These are phyloP conservation scores for Heterochromis multidens DNA, from an alignment of 2,113 vertebrate genomes.

Conservation along the genomic window DNA sequence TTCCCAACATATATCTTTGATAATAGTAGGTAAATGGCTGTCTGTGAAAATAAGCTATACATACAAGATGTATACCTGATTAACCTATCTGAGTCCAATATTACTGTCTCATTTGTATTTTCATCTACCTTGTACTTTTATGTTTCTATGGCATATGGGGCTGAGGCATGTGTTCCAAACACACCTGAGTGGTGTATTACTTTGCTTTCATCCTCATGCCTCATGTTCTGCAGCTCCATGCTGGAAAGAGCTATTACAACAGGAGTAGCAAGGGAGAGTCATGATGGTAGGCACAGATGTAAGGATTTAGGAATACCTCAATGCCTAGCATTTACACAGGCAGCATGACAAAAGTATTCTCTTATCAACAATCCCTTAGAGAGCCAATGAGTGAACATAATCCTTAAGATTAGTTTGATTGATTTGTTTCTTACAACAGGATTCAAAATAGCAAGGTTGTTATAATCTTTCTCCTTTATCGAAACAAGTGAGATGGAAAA, in stretches of 20 bases:
- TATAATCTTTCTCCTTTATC: constrained; percentile 10
- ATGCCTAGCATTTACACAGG: constrained; percentile 31
- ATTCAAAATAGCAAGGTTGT: constrained; percentile 30
- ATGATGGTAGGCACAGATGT: constrained; percentile 41
- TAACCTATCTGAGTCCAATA: neutral
- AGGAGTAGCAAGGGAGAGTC: constrained; percentile 15
- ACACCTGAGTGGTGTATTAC: constrained; percentile 32
- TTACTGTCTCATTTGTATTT: neutral
- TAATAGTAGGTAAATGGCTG: neutral
- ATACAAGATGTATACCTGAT: neutral
- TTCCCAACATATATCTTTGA: neutral
- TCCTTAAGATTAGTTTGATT: constrained; percentile 49
- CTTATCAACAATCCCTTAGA: constrained; percentile 22
- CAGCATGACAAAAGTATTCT: constrained; percentile 35
- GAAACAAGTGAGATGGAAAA: constrained; percentile 1
- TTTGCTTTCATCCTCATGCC: constrained; percentile 31
- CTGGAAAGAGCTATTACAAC: constrained; percentile 32
- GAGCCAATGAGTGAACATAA: constrained; percentile 34
- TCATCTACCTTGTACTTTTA: constrained; percentile 15
- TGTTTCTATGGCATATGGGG: constrained; percentile 29
- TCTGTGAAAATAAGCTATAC: neutral
- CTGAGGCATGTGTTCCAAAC: constrained; percentile 28
- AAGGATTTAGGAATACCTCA: constrained; percentile 32
- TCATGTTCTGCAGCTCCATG: constrained; percentile 29
- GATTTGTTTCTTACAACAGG: constrained; percentile 35